Percentiles rank a stretch among this genome's conserved stretches.
These are phyloP conservation scores for Actinia equina DNA, from an alignment of 64 coral and sea anemone genomes.

Conservation along the genomic window DNA sequence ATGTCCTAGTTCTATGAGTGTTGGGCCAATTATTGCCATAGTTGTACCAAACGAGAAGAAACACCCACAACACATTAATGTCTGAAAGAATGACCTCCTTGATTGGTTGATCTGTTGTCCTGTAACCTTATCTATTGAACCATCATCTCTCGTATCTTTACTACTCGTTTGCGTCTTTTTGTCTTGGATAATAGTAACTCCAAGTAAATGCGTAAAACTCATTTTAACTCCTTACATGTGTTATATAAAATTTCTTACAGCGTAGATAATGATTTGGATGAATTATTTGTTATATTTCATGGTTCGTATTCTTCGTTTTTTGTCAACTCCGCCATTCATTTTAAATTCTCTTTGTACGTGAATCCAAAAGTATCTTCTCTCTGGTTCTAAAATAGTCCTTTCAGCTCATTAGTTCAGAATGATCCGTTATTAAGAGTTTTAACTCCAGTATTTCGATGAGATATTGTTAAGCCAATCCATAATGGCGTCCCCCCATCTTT, in stretches of 20 bases:
- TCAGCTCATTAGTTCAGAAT: background rate
- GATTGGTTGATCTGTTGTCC: constrained; percentile 23
- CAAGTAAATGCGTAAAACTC: constrained; percentile 84
- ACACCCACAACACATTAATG: constrained; percentile 76
- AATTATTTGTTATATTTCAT: background rate
- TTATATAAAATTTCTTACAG: background rate
- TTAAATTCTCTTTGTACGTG: background rate
- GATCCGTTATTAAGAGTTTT: background rate
- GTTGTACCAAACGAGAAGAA: constrained; percentile 93
- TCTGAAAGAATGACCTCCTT: constrained; percentile 39
- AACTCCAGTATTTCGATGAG: background rate
- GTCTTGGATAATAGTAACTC: constrained; percentile 72
- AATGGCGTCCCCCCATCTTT: constrained; percentile 8
- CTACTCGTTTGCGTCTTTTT: constrained; percentile 1
- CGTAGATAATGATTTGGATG: too few species aligned
- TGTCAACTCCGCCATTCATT: background rate
- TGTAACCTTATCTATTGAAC: constrained; percentile 12
- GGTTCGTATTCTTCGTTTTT: background rate
- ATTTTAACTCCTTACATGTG: background rate
- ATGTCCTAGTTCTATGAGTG: constrained; percentile 74
- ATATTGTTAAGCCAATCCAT: background rate
- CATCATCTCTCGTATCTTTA: background rate
- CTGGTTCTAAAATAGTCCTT: background rate
- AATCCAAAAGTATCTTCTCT: background rate
- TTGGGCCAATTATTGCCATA: constrained; percentile 86